phyloP scores from a whole-genome alignment of 2,888 invertebrate genomes.

The Slavum lentiscoides region DNA sequence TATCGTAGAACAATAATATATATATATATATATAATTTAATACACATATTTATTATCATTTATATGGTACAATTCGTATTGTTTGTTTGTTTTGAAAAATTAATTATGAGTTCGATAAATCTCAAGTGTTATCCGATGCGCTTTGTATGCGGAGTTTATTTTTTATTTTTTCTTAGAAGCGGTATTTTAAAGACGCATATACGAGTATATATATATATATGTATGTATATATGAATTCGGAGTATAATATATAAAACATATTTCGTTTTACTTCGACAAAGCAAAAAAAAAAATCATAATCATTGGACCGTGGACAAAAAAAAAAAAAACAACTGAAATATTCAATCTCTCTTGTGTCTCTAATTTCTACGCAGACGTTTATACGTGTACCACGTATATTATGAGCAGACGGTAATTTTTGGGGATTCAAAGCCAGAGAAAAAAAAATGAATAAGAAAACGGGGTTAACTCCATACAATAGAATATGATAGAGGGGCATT shows the following conservation, averaged over 20 bases:
- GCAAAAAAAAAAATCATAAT: slow-evolving; percentile 30
- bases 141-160: slow-evolving; percentile 14
- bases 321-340: slow-evolving; percentile 32
- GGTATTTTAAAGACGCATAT: neutral
- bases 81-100: no score
- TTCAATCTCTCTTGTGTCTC: slow-evolving; percentile 19
- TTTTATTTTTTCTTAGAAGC: slow-evolving; percentile 4
- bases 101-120: no score
- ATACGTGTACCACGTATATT: neutral
- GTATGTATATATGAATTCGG: neutral
- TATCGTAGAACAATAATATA: no score
- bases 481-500: slow-evolving; percentile 46
- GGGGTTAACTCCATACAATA: slow-evolving; percentile 49
- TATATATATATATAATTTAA: no score
- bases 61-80: no score
- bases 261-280: slow-evolving; percentile 33
- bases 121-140: neutral
- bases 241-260: slow-evolving; percentile 24
- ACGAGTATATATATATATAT: no score
- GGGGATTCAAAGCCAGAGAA: slow-evolving; percentile 4
- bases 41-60: no score
- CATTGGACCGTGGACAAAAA: slow-evolving; percentile 30
- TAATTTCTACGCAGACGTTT: slow-evolving; percentile 36
- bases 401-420: slow-evolving; percentile 36
- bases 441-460: slow-evolving; percentile 42